These are phyloP conservation scores for Rhyzopertha dominica DNA, from an alignment of 1,140 invertebrate species.

Conservation along the genomic window DNA sequence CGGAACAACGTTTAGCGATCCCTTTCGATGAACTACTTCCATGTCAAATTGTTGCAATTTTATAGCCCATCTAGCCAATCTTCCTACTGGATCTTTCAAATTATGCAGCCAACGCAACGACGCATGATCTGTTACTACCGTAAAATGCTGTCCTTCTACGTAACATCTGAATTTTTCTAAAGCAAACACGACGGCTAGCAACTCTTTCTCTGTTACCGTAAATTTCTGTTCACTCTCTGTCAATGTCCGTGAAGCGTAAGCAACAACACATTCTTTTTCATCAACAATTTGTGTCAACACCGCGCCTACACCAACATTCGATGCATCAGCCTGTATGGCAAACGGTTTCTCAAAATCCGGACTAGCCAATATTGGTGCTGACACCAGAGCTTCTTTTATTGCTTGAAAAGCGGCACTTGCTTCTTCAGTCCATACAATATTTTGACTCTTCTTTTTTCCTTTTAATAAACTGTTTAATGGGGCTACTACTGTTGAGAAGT, in stretches of 20 bases:
- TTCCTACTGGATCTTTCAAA: conserved; percentile 39
- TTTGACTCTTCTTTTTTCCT: too few species aligned
- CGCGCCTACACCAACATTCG: conserved; percentile 12
- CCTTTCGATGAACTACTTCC: conserved; percentile 39
- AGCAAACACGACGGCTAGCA: conserved; percentile 44
- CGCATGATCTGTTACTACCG: conserved; percentile 38
- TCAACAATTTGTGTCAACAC: conserved; percentile 17
- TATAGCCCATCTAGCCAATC: conserved; percentile 45
- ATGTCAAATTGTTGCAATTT: conserved; percentile 31
- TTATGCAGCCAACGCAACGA: conserved; percentile 44
- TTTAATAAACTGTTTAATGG: too few species aligned
- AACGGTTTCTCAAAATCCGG: too few species aligned
- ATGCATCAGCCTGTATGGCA: conserved; percentile 9
- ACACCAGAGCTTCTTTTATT: too few species aligned
- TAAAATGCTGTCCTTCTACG: conserved; percentile 42
- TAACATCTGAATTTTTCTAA: conserved; percentile 46
- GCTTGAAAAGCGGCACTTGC: too few species aligned
- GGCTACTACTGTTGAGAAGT: too few species aligned
- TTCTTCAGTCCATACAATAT: too few species aligned
- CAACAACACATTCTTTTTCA: conserved; percentile 7
- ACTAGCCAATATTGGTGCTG: too few species aligned
- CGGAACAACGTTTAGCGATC: too few species aligned
- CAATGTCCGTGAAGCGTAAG: not conserved
- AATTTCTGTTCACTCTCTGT: too few species aligned
- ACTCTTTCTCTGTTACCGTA: conserved; percentile 43